Evolutionary conservation across 2,888 invertebrate species (phyloP).

Genomic region (Protonemura montana): DNA sequence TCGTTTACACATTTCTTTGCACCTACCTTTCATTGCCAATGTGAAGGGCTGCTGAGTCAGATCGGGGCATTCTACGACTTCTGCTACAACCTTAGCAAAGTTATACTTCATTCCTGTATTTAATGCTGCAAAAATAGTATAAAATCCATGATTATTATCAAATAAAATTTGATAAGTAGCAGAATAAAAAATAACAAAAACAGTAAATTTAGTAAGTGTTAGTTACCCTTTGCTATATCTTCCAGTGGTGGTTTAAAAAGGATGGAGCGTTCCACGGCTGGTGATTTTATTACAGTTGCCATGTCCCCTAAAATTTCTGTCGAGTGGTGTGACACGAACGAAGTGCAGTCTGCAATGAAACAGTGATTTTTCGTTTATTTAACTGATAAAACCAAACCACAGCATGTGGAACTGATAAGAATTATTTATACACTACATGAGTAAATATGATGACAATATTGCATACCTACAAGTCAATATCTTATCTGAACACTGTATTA

Average conservation of each 20-base stretch:
- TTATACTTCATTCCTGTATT: slow-evolving; percentile 71
- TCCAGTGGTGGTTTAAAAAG: slow-evolving; percentile 68
- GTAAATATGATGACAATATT: not conserved
- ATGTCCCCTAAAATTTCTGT: slow-evolving; percentile 18
- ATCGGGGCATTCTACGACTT: slow-evolving; percentile 86
- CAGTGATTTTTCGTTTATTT: not conserved
- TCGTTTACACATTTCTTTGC: slow-evolving; percentile 1
- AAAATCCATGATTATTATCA: not conserved
- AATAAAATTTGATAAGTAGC: too few species aligned
- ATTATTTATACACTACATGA: not conserved
- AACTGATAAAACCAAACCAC: not conserved
- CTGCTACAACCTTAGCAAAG: slow-evolving; percentile 75
- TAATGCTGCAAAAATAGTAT: slow-evolving; percentile 67
- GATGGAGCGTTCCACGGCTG: slow-evolving; percentile 63
- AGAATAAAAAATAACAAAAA: not conserved
- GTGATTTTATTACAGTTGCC: slow-evolving; percentile 42
- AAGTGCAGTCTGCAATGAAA: not conserved
- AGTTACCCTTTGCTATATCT: slow-evolving; percentile 73
- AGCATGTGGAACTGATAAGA: not conserved
- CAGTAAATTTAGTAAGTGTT: slow-evolving; percentile 44
- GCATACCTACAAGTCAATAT: not conserved
- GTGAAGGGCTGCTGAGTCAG: slow-evolving; percentile 80
- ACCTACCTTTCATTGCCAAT: slow-evolving; percentile 62
- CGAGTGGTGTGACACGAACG: slow-evolving; percentile 9
- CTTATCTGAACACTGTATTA: not conserved